These are phyloP conservation scores for Umimayanthus kanabou DNA, from an alignment of 92 coral and sea anemone species.

Conservation along the genomic window DNA sequence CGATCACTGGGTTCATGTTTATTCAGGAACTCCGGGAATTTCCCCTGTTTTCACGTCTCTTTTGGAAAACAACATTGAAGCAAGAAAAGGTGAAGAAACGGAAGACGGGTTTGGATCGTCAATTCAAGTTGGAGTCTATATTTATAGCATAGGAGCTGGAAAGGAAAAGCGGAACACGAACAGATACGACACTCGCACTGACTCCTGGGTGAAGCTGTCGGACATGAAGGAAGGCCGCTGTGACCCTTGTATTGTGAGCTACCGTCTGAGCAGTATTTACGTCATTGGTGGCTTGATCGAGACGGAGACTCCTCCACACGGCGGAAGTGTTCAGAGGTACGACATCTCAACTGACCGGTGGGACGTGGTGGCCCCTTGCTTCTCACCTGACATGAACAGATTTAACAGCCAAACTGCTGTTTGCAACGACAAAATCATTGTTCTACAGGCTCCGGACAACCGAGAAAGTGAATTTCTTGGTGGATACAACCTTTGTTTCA, in stretches of 20 bases:
- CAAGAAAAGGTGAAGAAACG: background rate
- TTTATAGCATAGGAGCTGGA: background rate
- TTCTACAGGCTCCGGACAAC: background rate
- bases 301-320: too few species aligned
- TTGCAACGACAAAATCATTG: background rate
- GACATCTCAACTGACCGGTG: background rate
- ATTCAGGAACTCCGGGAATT: too few species aligned
- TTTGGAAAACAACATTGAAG: background rate
- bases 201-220: background rate
- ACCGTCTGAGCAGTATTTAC: background rate
- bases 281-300: background rate
- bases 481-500: background rate
- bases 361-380: background rate
- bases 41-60: background rate
- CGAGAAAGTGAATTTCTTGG: background rate
- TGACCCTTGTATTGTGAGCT: background rate
- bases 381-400: background rate
- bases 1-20: background rate
- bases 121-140: background rate
- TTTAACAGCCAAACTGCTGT: background rate
- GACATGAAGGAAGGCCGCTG: background rate
- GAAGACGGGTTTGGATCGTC: background rate
- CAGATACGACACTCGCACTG: background rate
- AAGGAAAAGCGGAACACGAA: background rate
- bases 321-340: background rate